These are phyloP conservation scores for Tetranychus truncatus DNA, from an alignment of 2,888 invertebrate genomes.

Conservation along the genomic window DNA sequence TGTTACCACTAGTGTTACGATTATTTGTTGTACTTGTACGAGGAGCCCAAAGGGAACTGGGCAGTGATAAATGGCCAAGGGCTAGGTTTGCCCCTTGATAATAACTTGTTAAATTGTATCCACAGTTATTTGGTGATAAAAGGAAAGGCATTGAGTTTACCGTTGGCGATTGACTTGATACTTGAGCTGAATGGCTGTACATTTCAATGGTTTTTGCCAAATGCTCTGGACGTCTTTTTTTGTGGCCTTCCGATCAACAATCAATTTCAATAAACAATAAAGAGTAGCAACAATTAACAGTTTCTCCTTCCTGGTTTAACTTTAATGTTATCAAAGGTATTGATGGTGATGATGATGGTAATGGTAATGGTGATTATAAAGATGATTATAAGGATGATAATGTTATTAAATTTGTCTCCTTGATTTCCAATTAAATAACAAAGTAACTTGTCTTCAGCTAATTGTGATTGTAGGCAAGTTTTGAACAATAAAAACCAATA, in stretches of 20 bases:
- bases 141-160: constrained; percentile 6
- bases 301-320: background rate
- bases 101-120: constrained; percentile 7
- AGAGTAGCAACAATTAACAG: background rate
- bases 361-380: too few relatives aligned
- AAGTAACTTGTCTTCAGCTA: background rate
- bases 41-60: constrained; percentile 8
- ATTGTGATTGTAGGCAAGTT: background rate
- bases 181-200: background rate
- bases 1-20: background rate
- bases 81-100: constrained; percentile 7
- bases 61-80: constrained; percentile 13
- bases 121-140: constrained; percentile 1
- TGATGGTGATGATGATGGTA: too few relatives aligned
- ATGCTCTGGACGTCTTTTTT: too few relatives aligned
- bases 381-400: background rate
- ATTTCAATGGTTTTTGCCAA: background rate
- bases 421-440: background rate
- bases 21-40: background rate
- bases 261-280: too few relatives aligned
- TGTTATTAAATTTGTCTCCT: background rate
- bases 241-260: too few relatives aligned
- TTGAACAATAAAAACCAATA: background rate
- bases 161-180: background rate
- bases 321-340: too few relatives aligned